phyloP scores from a whole-genome alignment of 2,797 vertebrate species.

The Odontamblyopus rebecca region DNA sequence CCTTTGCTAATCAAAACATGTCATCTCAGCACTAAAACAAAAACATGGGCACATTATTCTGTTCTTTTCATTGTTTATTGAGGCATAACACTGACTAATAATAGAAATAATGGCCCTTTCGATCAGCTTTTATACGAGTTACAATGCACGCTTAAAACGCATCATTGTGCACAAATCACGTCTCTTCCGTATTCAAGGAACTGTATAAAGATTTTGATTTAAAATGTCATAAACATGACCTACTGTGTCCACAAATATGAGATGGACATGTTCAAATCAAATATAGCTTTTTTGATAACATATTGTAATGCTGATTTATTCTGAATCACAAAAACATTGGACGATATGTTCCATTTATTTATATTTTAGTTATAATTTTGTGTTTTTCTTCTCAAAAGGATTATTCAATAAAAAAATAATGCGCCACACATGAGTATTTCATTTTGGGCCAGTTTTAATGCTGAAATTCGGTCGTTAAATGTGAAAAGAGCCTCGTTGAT shows the following conservation, averaged over 20 bases:
- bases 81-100: constrained; percentile 31
- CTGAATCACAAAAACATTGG: neutral
- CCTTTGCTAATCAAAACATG: constrained; percentile 65
- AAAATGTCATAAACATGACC: too few relatives aligned
- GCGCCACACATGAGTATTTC: too few relatives aligned
- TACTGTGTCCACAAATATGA: too few relatives aligned
- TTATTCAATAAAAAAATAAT: too few relatives aligned
- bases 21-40: constrained; percentile 44
- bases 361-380: too few relatives aligned
- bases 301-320: neutral
- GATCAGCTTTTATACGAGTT: constrained; percentile 20
- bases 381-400: too few relatives aligned
- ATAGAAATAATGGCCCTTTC: constrained; percentile 32
- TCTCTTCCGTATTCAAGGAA: neutral
- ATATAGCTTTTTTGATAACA: neutral
- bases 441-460: too few relatives aligned
- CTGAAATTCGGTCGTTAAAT: too few relatives aligned
- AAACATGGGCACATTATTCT: constrained; percentile 32
- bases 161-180: constrained; percentile 6
- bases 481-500: too few relatives aligned
- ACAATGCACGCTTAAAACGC: constrained; percentile 9
- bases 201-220: too few relatives aligned
- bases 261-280: too few relatives aligned
- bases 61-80: constrained; percentile 25
- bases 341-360: too few relatives aligned